Evolutionary conservation across 1,140 invertebrate genomes (phyloP).

Genomic region (Drosophila navojoa): DNA sequence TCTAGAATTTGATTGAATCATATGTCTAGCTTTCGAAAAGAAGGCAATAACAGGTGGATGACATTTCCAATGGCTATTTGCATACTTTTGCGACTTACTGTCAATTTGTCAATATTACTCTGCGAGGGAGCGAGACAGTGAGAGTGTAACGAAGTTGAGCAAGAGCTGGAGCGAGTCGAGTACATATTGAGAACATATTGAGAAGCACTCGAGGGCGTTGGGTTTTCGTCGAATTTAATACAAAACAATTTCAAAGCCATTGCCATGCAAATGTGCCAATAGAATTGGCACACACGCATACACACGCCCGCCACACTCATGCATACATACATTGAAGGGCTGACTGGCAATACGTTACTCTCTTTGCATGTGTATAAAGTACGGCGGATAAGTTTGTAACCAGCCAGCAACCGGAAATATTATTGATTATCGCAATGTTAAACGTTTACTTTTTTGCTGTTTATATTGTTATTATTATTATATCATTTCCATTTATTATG

Average conservation of each 20-base stretch:
- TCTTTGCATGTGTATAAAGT: neutral
- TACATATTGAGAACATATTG: conserved; percentile 26
- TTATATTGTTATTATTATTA: conserved; percentile 40
- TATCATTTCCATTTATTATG: conserved; percentile 64
- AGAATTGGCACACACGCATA: conserved; percentile 47
- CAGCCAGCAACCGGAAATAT: conserved; percentile 57
- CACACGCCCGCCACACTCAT: neutral
- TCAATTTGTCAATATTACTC: conserved; percentile 16
- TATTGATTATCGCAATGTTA: conserved; percentile 77
- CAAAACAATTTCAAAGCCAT: conserved; percentile 52
- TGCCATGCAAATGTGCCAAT: conserved; percentile 68
- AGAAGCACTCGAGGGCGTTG: conserved; percentile 40
- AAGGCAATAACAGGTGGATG: conserved; percentile 23
- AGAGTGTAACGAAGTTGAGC: neutral
- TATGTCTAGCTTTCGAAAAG: neutral
- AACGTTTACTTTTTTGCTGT: conserved; percentile 42
- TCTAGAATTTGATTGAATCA: neutral
- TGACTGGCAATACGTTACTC: conserved; percentile 17
- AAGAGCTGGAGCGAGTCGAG: neutral
- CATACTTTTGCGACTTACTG: conserved; percentile 7
- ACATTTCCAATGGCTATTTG: conserved; percentile 1
- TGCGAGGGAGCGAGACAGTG: neutral
- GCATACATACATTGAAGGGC: conserved; percentile 30
- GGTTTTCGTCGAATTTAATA: conserved; percentile 31
- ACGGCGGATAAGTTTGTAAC: conserved; percentile 19